Evolutionary conservation across 2,113 vertebrate species (phyloP), one percentile per base, ranked within the genome.

Genomic region (Protobothrops flavoviridis): DNA sequence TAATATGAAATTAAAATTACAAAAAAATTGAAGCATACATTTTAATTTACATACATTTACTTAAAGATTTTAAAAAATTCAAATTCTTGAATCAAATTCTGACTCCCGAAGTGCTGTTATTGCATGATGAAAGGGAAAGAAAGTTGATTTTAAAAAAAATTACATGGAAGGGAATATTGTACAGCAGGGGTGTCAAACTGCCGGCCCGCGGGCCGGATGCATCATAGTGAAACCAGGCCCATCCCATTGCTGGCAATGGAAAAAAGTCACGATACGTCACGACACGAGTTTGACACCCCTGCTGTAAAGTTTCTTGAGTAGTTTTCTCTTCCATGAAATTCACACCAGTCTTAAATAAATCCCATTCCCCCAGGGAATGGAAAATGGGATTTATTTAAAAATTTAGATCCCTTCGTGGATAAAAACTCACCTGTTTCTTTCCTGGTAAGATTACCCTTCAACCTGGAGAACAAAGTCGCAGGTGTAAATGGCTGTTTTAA

Each of bases 161-260:
- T 50, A 50, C 48, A 50, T 50, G 48, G 48, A 50, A 50, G 8
- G 48, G 48, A 50, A 50, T 50, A 50, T 8, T 50, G 48, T 9
- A 9, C 48, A 50, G 26, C 61, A 29, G 61, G 4, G 61, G 61
- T 64, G 26, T n/a, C 26, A 64, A 64, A 64, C 4, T 64, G 3
- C 0, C 3, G 0, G 10, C 24, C 59, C 1, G 0, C 1, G 1
- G 3, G 61, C 61, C 24, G 1, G 10, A 64, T 64, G 61, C 26
- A 9, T 50, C 48, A 50, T 50, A 50, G 8, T 0, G 1, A 50
- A 50, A 50, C 48, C 8, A 9, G 0, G 1, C 48, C 48, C 48
- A 50, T 1, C 8, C 8, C 48, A 50, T 50, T 50, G 48, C 48
- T 8, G 0, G 8, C 8, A 50, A 50, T 50, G 61, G 26, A 4